phyloP scores from a whole-genome alignment of 2,113 vertebrate genomes.

The Pygoscelis adeliae region DNA sequence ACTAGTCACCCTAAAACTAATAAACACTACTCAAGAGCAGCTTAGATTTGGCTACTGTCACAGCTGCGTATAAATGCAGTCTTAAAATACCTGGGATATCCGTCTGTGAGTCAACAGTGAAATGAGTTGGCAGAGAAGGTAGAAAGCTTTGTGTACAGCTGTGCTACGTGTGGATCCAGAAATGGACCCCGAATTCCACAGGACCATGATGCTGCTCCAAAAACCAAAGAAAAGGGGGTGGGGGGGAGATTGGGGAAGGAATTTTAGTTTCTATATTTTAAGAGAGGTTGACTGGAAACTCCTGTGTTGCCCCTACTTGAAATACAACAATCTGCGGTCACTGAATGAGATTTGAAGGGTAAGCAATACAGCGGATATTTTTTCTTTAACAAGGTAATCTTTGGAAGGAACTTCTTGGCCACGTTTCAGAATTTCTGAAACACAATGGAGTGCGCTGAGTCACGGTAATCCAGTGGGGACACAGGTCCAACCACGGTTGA shows the following conservation, averaged over 20 bases:
- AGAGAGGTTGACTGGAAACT: background rate
- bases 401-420: background rate
- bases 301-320: background rate
- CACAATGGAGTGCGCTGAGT: background rate
- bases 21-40: background rate
- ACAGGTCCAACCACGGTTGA: background rate
- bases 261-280: background rate
- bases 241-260: background rate
- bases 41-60: background rate
- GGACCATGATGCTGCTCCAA: background rate
- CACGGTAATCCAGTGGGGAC: background rate
- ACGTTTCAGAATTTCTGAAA: background rate
- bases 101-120: background rate
- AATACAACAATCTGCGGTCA: background rate
- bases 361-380: background rate
- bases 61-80: background rate
- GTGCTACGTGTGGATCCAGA: background rate
- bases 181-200: background rate
- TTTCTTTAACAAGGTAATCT: background rate
- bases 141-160: background rate
- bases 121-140: background rate
- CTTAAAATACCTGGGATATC: background rate
- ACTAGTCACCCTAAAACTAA: background rate
- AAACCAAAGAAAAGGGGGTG: background rate
- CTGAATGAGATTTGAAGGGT: background rate